Conservation (phyloP, 2,797 vertebrate genomes). For the Danio jaintianensis region DNA sequence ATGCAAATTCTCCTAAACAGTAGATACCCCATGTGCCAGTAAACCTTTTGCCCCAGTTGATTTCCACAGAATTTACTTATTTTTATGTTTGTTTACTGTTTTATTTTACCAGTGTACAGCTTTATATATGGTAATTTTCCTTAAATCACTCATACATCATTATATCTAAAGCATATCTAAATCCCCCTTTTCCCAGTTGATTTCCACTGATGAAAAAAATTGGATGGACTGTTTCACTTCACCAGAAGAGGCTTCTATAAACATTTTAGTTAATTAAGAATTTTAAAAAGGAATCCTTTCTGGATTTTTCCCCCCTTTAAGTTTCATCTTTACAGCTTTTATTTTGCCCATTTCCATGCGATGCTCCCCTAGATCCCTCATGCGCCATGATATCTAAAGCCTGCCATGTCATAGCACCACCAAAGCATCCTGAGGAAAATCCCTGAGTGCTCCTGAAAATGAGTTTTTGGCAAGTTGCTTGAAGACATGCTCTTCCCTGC, state of each 20-base stretch:
- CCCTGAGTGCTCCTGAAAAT: slow-evolving; percentile 77
- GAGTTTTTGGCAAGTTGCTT: slow-evolving; percentile 82
- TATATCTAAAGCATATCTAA: background rate
- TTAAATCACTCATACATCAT: too few species aligned
- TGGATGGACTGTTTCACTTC: too few species aligned
- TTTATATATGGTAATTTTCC: too few species aligned
- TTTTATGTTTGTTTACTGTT: slow-evolving; percentile 48
- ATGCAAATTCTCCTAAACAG: too few species aligned
- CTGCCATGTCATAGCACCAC: slow-evolving; percentile 78
- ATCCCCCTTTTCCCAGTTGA: background rate
- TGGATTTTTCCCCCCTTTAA: slow-evolving; percentile 40
- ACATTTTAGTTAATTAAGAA: background rate
- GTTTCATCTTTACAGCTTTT: slow-evolving; percentile 36
- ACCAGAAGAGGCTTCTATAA: too few species aligned
- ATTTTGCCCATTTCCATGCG: slow-evolving; percentile 64
- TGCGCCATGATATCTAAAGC: slow-evolving; percentile 77
- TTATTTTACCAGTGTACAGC: background rate
- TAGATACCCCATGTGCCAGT: too few species aligned
- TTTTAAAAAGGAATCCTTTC: slow-evolving; percentile 47
- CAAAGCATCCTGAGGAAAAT: slow-evolving; percentile 78
- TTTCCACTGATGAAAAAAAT: too few species aligned
- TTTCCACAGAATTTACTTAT: slow-evolving; percentile 48
- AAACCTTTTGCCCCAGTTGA: too few species aligned
- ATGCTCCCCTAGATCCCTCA: slow-evolving; percentile 71
- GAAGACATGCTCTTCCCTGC: slow-evolving; percentile 82